Conservation (phyloP, 2,113 vertebrate genomes). For the Centrocercus urophasianus region DNA sequence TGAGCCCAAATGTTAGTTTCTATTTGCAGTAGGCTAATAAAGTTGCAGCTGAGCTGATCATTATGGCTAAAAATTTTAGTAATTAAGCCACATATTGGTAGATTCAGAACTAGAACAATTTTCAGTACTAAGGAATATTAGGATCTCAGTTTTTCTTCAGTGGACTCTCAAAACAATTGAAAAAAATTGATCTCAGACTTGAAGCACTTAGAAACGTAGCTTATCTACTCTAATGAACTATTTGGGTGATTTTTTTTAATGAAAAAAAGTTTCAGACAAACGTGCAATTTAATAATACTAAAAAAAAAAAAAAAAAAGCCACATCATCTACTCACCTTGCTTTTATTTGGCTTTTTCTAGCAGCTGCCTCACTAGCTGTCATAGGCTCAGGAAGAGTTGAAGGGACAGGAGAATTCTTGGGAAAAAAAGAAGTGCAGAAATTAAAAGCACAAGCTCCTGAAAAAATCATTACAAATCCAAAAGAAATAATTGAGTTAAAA, state of each 20-base stretch:
- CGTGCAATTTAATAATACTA: neutral
- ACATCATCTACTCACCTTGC: constrained; percentile 83
- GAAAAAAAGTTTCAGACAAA: neutral
- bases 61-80: neutral
- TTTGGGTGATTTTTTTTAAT: neutral
- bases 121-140: neutral
- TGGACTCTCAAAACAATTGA: neutral
- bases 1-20: neutral
- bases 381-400: constrained; percentile 92
- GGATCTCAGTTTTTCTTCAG: neutral
- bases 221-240: neutral
- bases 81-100: rapidly evolving
- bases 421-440: constrained; percentile 55
- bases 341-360: constrained; percentile 95
- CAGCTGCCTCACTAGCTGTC: constrained; percentile 94
- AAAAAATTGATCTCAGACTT: neutral
- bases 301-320: neutral
- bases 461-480: constrained; percentile 32
- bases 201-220: neutral
- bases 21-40: neutral
- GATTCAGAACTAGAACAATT: neutral
- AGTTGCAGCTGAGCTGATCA: neutral
- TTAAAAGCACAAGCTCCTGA: neutral
- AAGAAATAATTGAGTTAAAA: neutral
- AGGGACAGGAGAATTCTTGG: constrained; percentile 90